Evolutionary conservation across 2,113 vertebrate species (phyloP).

Genomic region (Tragelaphus scriptus): DNA sequence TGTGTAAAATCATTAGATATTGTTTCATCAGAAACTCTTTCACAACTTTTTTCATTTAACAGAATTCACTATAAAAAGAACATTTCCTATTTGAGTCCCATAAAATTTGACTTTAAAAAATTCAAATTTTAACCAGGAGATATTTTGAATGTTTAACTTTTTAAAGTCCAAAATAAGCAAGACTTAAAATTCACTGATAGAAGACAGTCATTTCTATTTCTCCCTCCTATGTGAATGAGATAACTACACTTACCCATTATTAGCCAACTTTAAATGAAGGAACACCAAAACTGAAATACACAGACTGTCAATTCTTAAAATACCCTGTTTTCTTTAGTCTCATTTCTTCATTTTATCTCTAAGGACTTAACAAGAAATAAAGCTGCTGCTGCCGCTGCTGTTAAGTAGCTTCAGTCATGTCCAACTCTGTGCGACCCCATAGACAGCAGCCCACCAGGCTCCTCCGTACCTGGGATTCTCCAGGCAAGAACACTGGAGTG

Average conservation of each 20-base stretch:
- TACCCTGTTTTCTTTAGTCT: not conserved
- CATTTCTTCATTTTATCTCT: not conserved
- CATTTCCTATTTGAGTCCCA: not conserved
- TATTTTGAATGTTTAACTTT: not conserved
- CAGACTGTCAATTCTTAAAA: not conserved
- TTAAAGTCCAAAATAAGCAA: not conserved
- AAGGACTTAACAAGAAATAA: not conserved
- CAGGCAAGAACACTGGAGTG: not conserved
- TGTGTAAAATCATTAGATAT: not conserved
- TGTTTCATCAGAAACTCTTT: not conserved
- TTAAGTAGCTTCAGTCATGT: accelerated
- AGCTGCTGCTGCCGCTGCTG: not conserved
- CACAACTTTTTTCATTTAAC: not conserved
- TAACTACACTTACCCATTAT: not conserved
- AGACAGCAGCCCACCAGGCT: not conserved
- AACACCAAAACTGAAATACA: not conserved
- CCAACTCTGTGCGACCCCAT: accelerated
- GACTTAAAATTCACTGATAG: not conserved
- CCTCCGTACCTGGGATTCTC: not conserved
- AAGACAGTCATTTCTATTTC: not conserved
- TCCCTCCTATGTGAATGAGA: not conserved
- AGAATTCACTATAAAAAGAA: not conserved
- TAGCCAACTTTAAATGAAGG: not conserved
- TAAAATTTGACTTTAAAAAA: not conserved
- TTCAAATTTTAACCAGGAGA: not conserved